A percentile compares a stretch with the other conserved stretches of the same genome.
Conservation (phyloP, 2,888 invertebrate species). For the Microplitis deprimator region DNA sequence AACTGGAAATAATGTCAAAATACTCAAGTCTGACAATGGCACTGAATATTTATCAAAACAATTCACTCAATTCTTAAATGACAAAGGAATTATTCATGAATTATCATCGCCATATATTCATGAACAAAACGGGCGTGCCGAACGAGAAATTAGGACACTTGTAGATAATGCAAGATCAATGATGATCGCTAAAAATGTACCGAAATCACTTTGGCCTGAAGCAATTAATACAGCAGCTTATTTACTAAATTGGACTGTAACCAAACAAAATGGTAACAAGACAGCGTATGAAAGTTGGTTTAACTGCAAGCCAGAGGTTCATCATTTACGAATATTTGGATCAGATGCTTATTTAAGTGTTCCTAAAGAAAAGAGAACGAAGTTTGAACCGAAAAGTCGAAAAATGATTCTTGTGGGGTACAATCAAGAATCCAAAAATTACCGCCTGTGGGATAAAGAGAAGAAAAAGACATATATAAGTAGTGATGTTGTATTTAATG, state of each 20-base stretch:
- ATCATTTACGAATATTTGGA: constrained; percentile 36
- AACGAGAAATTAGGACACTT: constrained; percentile 49
- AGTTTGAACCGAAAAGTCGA: constrained; percentile 37
- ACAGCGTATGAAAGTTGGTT: constrained; percentile 35
- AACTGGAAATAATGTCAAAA: constrained; percentile 28
- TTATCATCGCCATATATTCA: constrained; percentile 48
- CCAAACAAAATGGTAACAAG: not conserved
- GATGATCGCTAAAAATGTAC: constrained; percentile 43
- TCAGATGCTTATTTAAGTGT: constrained; percentile 40
- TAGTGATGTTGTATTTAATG: constrained; percentile 38
- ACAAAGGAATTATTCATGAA: constrained; percentile 43
- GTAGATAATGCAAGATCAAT: constrained; percentile 49
- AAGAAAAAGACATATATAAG: constrained; percentile 27
- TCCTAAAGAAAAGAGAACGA: constrained; percentile 36
- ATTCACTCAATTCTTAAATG: constrained; percentile 8
- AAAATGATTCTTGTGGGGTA: constrained; percentile 44
- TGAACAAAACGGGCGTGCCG: constrained; percentile 49
- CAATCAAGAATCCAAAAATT: constrained; percentile 43
- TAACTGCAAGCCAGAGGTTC: too few species aligned
- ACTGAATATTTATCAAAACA: constrained; percentile 32
- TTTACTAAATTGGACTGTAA: constrained; percentile 29
- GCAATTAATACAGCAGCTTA: constrained; percentile 38
- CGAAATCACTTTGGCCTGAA: constrained; percentile 31
- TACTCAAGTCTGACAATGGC: constrained; percentile 34
- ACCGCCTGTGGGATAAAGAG: constrained; percentile 35